Evolutionary conservation across 2,797 vertebrate species (phyloP).

Genomic region (Notoglanidium macrostoma): DNA sequence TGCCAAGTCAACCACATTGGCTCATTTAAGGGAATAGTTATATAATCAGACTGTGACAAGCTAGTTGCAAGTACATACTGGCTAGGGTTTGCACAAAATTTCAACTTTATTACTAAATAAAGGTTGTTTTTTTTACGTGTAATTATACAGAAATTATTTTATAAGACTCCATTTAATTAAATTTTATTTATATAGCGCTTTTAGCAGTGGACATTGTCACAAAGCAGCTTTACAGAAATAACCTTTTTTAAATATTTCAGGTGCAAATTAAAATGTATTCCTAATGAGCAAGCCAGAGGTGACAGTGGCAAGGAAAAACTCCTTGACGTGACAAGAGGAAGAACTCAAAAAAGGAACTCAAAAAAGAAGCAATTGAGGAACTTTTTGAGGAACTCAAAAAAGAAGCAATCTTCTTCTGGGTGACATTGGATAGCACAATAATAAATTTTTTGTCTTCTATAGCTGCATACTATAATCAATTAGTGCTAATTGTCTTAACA

Average conservation of each 20-base stretch:
- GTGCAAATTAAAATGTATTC: not conserved
- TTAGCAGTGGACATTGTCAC: not conserved
- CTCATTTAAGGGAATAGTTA: not conserved
- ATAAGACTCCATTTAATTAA: not conserved
- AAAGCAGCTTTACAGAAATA: not conserved
- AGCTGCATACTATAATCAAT: not conserved
- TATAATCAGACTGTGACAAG: conserved; percentile 9
- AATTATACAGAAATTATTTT: not conserved
- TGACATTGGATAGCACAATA: not conserved
- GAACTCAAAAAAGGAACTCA: not conserved
- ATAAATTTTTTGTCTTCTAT: not conserved
- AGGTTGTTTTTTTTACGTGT: not conserved
- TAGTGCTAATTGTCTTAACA: not conserved
- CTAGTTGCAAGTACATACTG: not conserved
- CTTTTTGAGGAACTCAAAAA: not conserved
- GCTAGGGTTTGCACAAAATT: not conserved
- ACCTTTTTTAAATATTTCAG: too few relatives aligned
- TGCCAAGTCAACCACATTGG: not conserved
- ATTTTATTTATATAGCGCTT: not conserved
- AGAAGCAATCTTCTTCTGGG: not conserved
- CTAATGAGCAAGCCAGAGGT: not conserved
- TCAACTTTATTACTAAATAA: not conserved
- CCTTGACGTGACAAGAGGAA: not conserved
- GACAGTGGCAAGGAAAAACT: not conserved
- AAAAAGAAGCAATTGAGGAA: not conserved